Evolutionary conservation across 2,888 invertebrate species (phyloP).

Genomic region (Leptinotarsa rubiginosa): DNA sequence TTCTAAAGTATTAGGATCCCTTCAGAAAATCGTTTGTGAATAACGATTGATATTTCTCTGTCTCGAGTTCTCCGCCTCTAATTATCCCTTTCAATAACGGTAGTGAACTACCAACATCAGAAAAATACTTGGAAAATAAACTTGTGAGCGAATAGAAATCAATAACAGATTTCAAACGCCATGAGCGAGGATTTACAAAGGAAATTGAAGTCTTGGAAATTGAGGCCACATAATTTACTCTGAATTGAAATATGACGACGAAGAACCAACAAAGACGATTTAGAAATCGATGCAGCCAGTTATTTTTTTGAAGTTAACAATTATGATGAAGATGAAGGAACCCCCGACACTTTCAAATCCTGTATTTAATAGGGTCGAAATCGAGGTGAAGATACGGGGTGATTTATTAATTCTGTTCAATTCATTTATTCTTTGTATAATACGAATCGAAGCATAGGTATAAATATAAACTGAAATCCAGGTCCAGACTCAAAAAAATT

Average conservation of each 20-base stretch:
- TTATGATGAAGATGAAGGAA: no score
- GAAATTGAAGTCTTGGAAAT: constrained; percentile 14
- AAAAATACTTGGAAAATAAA: constrained; percentile 14
- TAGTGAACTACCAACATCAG: neutral
- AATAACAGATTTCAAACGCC: neutral
- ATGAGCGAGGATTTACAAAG: neutral
- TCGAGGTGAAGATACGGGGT: no score
- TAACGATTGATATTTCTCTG: neutral
- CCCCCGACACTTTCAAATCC: no score
- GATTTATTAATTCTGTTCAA: no score
- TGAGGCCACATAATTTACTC: constrained; percentile 1
- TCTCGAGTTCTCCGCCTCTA: neutral
- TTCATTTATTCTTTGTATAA: no score
- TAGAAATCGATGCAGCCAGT: neutral
- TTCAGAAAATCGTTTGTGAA: neutral
- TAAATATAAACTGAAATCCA: no score
- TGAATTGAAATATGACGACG: neutral
- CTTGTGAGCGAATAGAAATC: neutral
- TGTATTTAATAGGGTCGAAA: no score
- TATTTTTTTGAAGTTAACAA: no score
- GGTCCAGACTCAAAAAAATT: no score
- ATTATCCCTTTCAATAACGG: neutral
- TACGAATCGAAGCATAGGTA: no score
- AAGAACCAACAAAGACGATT: neutral
- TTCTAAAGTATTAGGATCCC: no score